These are phyloP conservation scores for Chymomyza fuscimana DNA, from an alignment of 2,888 invertebrate species.

Conservation along the genomic window DNA sequence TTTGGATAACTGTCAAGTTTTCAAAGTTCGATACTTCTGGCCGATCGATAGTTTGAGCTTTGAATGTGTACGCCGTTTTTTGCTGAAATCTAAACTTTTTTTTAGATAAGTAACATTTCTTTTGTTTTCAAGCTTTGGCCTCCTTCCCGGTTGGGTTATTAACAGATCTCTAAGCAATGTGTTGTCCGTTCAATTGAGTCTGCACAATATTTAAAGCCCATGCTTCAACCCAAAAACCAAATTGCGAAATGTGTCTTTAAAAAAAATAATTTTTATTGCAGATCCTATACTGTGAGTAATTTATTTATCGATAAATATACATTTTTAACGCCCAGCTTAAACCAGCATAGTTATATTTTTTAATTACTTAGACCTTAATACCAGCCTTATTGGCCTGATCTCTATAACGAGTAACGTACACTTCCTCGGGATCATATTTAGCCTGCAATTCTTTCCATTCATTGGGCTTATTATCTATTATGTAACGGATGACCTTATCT, in stretches of 20 bases:
- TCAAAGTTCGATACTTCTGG: background rate
- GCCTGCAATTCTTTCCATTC: conserved; percentile 84
- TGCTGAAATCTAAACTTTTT: no score
- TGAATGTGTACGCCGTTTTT: no score
- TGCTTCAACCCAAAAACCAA: no score
- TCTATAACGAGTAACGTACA: conserved; percentile 84
- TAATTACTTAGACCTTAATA: conserved; percentile 58
- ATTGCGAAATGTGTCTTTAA: no score
- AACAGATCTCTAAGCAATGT: no score
- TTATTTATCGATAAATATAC: background rate
- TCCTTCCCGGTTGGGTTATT: no score
- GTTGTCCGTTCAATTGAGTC: no score
- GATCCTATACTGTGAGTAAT: background rate
- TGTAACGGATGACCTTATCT: conserved; percentile 83
- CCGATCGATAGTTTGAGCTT: background rate
- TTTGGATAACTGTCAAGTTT: background rate
- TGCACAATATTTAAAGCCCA: no score
- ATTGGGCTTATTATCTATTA: conserved; percentile 84
- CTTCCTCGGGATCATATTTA: conserved; percentile 86
- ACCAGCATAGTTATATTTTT: background rate
- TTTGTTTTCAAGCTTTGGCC: no score
- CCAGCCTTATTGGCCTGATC: conserved; percentile 82
- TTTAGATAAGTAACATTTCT: no score
- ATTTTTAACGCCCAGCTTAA: background rate
- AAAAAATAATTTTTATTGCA: background rate